Evolutionary conservation across 2,888 invertebrate species (phyloP).

Genomic region (Eulithis prunata): DNA sequence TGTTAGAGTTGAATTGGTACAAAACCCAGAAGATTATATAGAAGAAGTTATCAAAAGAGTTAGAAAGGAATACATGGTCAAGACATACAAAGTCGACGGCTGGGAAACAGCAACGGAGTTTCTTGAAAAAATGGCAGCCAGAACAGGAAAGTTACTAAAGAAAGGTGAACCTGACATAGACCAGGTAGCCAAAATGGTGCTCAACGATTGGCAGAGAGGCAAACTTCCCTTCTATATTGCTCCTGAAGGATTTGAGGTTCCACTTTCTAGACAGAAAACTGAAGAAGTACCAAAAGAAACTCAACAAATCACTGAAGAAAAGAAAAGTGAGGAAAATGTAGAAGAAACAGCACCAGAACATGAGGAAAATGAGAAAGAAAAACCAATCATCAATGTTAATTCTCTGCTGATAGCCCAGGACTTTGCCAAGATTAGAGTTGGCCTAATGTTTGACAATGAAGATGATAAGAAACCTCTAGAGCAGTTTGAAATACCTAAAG

Average conservation of each 20-base stretch:
- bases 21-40: conserved; percentile 98
- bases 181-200: conserved; percentile 95
- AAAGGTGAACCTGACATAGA: conserved; percentile 98
- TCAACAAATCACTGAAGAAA: conserved; percentile 46
- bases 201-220: conserved; percentile 99
- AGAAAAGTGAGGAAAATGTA: conserved; percentile 50
- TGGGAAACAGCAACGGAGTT: conserved; percentile 95
- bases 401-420: conserved; percentile 89
- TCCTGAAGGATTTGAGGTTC: conserved; percentile 92
- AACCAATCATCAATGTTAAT: conserved; percentile 66
- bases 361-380: conserved; percentile 54
- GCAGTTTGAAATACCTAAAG: conserved; percentile 72
- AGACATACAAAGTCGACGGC: conserved; percentile 93
- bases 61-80: conserved; percentile 93
- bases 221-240: conserved; percentile 97
- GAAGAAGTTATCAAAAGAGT: conserved; percentile 93
- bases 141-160: conserved; percentile 95
- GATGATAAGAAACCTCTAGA: conserved; percentile 86
- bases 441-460: conserved; percentile 86
- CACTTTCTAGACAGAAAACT: conserved; percentile 78
- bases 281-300: conserved; percentile 51
- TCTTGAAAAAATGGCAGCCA: conserved; percentile 93
- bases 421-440: conserved; percentile 91
- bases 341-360: conserved; percentile 50
- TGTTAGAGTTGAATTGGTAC: conserved; percentile 97